Conservation (phyloP, 2,888 invertebrate genomes). For the Mythimna loreyi region DNA sequence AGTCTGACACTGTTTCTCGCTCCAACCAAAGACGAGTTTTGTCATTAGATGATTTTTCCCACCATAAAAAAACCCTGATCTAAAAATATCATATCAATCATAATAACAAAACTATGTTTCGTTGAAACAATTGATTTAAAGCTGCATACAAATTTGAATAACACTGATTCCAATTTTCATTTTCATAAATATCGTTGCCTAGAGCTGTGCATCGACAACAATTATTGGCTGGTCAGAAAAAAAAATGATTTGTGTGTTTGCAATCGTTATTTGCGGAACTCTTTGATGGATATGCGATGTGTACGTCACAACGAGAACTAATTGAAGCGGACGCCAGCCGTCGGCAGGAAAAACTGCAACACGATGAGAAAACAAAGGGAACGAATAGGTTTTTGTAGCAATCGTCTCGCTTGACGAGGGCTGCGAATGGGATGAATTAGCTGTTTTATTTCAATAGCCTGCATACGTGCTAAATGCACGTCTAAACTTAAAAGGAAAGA, state of each 20-base stretch:
- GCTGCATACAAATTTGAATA: conserved; percentile 19
- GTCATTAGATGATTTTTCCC: too few relatives aligned
- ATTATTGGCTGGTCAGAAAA: conserved; percentile 22
- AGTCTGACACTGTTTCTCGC: too few relatives aligned
- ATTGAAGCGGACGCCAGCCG: conserved; percentile 69
- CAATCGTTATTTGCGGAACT: conserved; percentile 56
- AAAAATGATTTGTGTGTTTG: conserved; percentile 54
- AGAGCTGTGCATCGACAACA: conserved; percentile 9
- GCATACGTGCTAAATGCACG: conserved; percentile 51
- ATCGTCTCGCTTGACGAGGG: conserved; percentile 59
- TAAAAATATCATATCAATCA: neutral
- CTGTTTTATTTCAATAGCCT: conserved; percentile 69
- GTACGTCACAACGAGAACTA: conserved; percentile 64
- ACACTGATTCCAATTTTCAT: conserved; percentile 21
- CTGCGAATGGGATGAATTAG: conserved; percentile 69
- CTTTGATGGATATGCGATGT: conserved; percentile 63
- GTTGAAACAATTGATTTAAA: conserved; percentile 26
- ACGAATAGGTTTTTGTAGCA: conserved; percentile 71
- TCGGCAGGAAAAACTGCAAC: conserved; percentile 64
- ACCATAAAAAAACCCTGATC: too few relatives aligned
- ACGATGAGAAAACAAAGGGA: conserved; percentile 66
- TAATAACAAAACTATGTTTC: neutral
- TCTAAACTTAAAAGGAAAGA: conserved; percentile 23
- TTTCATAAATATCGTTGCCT: conserved; percentile 15
- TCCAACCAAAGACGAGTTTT: too few relatives aligned